These are phyloP conservation scores for Aldabrachelys gigantea DNA, from an alignment of 2,113 vertebrate genomes.

Conservation along the genomic window DNA sequence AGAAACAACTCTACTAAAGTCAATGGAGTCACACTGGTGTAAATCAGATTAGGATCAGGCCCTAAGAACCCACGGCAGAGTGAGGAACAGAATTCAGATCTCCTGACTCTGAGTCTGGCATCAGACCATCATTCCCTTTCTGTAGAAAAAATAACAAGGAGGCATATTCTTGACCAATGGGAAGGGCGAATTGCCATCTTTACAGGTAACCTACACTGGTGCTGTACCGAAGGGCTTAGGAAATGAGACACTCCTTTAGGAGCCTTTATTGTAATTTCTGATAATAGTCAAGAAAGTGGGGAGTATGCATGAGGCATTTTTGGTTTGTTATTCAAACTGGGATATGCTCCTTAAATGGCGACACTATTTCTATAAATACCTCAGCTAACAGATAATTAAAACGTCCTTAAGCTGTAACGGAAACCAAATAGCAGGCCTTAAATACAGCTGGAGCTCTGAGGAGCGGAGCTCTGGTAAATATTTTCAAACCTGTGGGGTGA, in stretches of 20 bases:
- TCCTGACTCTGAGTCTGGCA: neutral
- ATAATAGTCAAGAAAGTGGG: neutral
- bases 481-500: too few species aligned
- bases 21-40: neutral
- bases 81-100: neutral
- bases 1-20: neutral
- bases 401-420: neutral
- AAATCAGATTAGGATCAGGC: neutral
- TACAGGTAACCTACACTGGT: neutral
- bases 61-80: neutral
- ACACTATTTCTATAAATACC: neutral
- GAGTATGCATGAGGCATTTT: neutral
- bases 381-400: neutral
- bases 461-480: too few species aligned
- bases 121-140: neutral
- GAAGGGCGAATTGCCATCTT: neutral
- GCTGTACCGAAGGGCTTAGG: neutral
- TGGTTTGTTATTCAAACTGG: neutral
- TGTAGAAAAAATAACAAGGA: neutral
- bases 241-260: neutral
- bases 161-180: neutral
- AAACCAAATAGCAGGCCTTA: neutral
- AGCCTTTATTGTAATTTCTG: neutral
- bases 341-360: neutral
- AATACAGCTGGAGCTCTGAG: too few species aligned